Evolutionary conservation across 92 coral and sea anemone species (phyloP), one percentile per base, ranked within the genome.

Genomic region (Micromussa lordhowensis): DNA sequence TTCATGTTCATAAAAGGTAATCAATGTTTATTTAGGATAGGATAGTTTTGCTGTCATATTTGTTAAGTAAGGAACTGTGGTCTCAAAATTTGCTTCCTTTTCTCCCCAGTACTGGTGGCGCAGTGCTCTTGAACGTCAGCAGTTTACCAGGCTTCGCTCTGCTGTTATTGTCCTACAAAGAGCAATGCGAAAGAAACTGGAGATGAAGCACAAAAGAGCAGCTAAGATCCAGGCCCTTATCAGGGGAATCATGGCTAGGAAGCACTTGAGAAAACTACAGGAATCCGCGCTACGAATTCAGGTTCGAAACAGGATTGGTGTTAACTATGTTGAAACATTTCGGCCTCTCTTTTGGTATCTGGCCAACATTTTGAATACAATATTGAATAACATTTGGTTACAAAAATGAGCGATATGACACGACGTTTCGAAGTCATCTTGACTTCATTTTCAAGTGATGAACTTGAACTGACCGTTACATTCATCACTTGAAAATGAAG

Each of bases 61-160:
- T 15, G 18, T 40, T 29, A 71, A 71, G 48, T 32, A 71, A 72
- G 5, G 49, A n/a, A 34, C 76, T 0, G 18, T 71, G 77, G 4
- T 71, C 77, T 71, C 77, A 71, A 30, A 31, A 30, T 32, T 71
- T 30, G 3, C n/a, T 15, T 30, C 40, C 40, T 81, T 71, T 55
- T 72, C 18, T 77, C 22, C 79, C 54, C 88, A 98, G 99, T 85
- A 77, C 49, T 98, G 99, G 99, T 96, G 99, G 98, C 95, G 96
- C 48, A 94, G 94, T 68, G 87, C 84, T 16, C 81, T 93, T 55
- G 83, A 85, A 32, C 97, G 98, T 44, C 90, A 87, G 68, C 91
- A 88, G 69, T 98, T 91, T 90, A 88, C 88, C n/a, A 84, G 82
- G 87, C 81, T 86, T 77, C 93, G 96, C 51, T 77, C 69, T 21